Evolutionary conservation across 2,113 vertebrate species (phyloP), one percentile per base, ranked within the genome.

Genomic region (Epinephelus cyanopodus): DNA sequence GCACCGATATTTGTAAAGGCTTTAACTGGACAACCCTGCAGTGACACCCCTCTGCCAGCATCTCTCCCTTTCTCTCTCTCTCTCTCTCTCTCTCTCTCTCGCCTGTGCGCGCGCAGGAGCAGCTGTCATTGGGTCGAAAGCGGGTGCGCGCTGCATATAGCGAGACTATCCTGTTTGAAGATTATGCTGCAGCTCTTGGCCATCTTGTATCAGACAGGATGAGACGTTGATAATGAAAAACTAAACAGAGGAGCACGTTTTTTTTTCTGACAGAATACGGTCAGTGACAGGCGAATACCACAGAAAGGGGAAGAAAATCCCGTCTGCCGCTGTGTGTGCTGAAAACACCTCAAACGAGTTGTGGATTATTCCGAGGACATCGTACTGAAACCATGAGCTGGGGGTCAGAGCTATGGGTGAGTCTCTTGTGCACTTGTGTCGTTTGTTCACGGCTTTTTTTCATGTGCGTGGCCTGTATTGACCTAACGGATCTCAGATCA

Each of bases 371-470:
- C 84, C 69, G 87, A 85, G 92, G 90, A 94, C 82, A 87, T 54
- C 90, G 87, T 9, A 42, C 87, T 92, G 94, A 80, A 94, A 94
- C 94, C 94, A 95, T 95, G 94, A 95, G 94, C 94, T 95, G 94
- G 94, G 94, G 94, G 88, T 89, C 92, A 69, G 94, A 95, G 92
- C 94, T 95, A 75, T 95, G 94, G 94, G 94, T 95, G 83, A 94
- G 94, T 90, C 23, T 61, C 58, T 0, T 0, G 21, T 47, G 71
- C 81, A 81, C 89, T 78, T 86, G 62, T 77, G 15, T n/a, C 7
- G 54, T 15, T 15, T 21, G 21, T 21, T 29, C 21, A 13, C 4
- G 19, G 4, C 9, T 39, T 25, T 27, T 50, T 50, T 21, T n/a
- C n/a, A 21, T 5, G 14, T 14, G 3, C 2, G 45, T 14, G 1